Conservation (phyloP, 2,888 invertebrate genomes). For the Loripinus fragilis region DNA sequence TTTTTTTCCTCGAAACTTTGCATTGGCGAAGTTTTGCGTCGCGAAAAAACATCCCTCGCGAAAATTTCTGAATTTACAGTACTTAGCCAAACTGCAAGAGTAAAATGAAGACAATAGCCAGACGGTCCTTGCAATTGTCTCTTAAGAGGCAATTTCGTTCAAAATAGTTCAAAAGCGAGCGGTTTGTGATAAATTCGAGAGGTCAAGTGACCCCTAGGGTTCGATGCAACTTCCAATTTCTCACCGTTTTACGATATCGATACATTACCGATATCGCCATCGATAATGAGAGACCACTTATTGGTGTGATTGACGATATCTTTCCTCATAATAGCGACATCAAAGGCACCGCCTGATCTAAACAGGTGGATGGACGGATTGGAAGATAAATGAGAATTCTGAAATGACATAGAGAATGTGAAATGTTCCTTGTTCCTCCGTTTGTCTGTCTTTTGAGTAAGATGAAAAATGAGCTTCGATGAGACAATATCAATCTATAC, state of each 20-base stretch:
- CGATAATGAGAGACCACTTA: slow-evolving; percentile 49
- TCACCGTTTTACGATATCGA: slow-evolving; percentile 23
- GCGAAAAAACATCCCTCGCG: too few relatives aligned
- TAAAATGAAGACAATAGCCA: slow-evolving; percentile 1
- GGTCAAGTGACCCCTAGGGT: slow-evolving; percentile 13
- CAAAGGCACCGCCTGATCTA: slow-evolving; percentile 46
- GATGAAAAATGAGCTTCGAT: not conserved
- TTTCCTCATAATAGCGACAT: slow-evolving; percentile 57
- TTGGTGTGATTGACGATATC: slow-evolving; percentile 49
- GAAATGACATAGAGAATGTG: not conserved
- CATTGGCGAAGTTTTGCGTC: too few relatives aligned
- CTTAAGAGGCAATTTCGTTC: not conserved
- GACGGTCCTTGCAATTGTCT: not conserved
- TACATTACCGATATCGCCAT: slow-evolving; percentile 16
- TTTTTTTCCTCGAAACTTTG: too few relatives aligned
- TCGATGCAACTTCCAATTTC: slow-evolving; percentile 27
- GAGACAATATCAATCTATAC: not conserved
- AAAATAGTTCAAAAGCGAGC: not conserved
- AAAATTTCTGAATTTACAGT: too few relatives aligned
- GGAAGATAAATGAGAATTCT: slow-evolving; percentile 46
- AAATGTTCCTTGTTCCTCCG: slow-evolving; percentile 5
- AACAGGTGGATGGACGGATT: slow-evolving; percentile 54
- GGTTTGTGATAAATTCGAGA: not conserved
- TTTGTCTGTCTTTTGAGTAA: not conserved
- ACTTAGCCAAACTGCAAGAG: too few relatives aligned